Evolutionary conservation across 2,113 vertebrate genomes (phyloP).

Genomic region (Bungarus multicinctus): DNA sequence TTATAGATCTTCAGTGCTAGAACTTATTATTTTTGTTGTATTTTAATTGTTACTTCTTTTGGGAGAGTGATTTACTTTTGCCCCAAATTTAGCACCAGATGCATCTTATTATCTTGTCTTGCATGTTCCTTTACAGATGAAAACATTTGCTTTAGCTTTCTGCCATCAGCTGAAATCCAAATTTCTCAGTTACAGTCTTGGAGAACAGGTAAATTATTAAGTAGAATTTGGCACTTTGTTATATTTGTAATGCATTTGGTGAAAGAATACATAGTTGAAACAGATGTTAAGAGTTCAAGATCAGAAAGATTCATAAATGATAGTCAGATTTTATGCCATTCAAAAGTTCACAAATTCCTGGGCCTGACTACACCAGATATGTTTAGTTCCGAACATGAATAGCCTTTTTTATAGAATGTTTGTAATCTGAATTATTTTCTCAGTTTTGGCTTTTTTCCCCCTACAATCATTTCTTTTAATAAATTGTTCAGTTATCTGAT

Average conservation of each 20-base stretch:
- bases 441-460: neutral
- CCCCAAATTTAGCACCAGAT: neutral
- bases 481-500: neutral
- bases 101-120: neutral
- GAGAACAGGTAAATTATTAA: slow-evolving; percentile 84
- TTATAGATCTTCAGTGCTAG: neutral
- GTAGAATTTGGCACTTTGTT: neutral
- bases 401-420: neutral
- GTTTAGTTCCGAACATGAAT: neutral
- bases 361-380: neutral
- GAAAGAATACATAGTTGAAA: neutral
- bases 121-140: slow-evolving; percentile 75
- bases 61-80: neutral
- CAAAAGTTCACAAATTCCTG: neutral
- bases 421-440: neutral
- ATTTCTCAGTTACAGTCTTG: slow-evolving; percentile 83
- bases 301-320: neutral
- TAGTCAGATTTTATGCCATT: neutral
- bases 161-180: slow-evolving; percentile 92
- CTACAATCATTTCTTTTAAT: neutral
- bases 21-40: neutral
- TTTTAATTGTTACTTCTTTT: neutral
- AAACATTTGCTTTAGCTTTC: slow-evolving; percentile 83
- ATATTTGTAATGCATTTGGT: neutral
- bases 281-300: neutral